These are phyloP conservation scores for Nomada ruficornis DNA, from an alignment of 2,888 invertebrate genomes.

Conservation along the genomic window DNA sequence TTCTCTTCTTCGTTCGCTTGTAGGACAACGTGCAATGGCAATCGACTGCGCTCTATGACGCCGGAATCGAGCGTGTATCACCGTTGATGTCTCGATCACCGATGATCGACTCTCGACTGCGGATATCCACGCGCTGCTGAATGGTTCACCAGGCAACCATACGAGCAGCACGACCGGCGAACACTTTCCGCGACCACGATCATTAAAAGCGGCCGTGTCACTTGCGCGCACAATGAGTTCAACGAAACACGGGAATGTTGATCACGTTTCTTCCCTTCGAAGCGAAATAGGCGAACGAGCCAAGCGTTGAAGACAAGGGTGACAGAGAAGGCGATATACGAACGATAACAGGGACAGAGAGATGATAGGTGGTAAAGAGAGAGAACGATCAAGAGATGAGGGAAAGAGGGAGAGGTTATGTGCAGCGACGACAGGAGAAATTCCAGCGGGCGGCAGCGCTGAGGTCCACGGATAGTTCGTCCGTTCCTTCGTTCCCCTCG, in stretches of 20 bases:
- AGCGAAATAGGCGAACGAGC: constrained; percentile 48
- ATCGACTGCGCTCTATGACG: neutral
- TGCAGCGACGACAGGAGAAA: constrained; percentile 61
- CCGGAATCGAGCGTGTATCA: constrained; percentile 2
- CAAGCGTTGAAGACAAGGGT: constrained; percentile 31
- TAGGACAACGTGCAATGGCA: neutral
- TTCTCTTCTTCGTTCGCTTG: constrained; percentile 9
- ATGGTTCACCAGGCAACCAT: neutral
- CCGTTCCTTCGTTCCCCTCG: constrained; percentile 61
- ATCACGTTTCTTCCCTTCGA: constrained; percentile 60
- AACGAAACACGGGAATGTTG: constrained; percentile 62
- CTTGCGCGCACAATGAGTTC: constrained; percentile 55
- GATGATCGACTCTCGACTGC: constrained; percentile 6
- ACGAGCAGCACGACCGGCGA: neutral
- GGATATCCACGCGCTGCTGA: constrained; percentile 29
- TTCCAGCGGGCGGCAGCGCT: constrained; percentile 62
- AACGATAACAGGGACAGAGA: constrained; percentile 36
- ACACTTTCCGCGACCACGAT: constrained; percentile 46
- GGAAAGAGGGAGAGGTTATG: constrained; percentile 43
- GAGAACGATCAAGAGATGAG: constrained; percentile 22
- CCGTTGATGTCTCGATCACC: constrained; percentile 20
- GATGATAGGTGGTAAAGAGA: constrained; percentile 27
- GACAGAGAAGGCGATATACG: constrained; percentile 17
- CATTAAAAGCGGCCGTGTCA: constrained; percentile 53
- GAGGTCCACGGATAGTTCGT: constrained; percentile 59